Percentiles rank a stretch among this genome's conserved stretches.
Evolutionary conservation across 2,797 vertebrate genomes (phyloP).

Genomic region (Onychomys leucogaster): DNA sequence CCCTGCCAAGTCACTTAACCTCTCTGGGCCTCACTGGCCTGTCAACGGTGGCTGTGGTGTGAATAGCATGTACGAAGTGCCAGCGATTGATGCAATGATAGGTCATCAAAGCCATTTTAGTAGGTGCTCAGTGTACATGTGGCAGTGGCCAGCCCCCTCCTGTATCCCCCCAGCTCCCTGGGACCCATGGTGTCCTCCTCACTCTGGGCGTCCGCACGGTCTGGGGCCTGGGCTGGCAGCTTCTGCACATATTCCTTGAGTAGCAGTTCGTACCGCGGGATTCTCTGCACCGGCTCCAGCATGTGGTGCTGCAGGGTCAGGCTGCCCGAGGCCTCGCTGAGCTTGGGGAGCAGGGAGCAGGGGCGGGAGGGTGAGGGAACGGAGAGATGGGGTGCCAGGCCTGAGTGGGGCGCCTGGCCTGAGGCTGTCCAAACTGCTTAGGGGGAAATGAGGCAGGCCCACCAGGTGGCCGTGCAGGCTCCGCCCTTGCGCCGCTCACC

Average conservation of each 20-base stretch:
- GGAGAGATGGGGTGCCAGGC: rapidly evolving
- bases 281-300: conserved; percentile 91
- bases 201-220: conserved; percentile 89
- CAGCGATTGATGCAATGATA: rapidly evolving
- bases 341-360: conserved; percentile 83
- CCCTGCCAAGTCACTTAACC: not conserved
- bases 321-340: conserved; percentile 89
- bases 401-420: rapidly evolving
- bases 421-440: not conserved
- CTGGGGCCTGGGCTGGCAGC: conserved; percentile 88
- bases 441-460: not conserved
- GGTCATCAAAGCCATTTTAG: not conserved
- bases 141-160: not conserved
- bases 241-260: conserved; percentile 93
- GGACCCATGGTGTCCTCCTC: conserved; percentile 68
- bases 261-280: conserved; percentile 94
- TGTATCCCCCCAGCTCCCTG: not conserved
- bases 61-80: not conserved
- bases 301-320: conserved; percentile 89
- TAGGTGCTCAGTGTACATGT: not conserved
- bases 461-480: not conserved
- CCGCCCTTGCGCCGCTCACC: conserved; percentile 81
- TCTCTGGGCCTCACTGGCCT: not conserved
- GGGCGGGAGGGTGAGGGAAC: not conserved
- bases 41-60: not conserved